Conservation (phyloP, 2,113 vertebrate species). For the Chiloscyllium plagiosum region DNA sequence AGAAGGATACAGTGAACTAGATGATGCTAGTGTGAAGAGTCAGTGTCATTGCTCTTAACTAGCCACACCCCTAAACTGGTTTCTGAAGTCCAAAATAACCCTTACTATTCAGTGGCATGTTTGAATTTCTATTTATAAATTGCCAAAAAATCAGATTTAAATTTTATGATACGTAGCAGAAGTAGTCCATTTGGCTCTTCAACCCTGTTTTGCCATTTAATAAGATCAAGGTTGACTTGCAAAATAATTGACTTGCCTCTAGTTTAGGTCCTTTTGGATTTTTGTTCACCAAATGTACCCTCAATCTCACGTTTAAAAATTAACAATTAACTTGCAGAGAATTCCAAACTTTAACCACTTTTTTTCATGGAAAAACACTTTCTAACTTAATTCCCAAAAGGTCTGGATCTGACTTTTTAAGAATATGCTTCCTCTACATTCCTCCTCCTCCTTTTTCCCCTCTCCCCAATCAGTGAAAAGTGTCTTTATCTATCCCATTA, state of each 20-base stretch:
- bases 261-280: neutral
- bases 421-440: neutral
- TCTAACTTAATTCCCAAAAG: neutral
- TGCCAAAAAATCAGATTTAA: neutral
- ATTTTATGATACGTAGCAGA: neutral
- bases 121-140: neutral
- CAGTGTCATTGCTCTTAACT: neutral
- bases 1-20: too few species aligned
- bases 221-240: neutral
- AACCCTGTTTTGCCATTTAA: neutral
- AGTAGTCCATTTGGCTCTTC: neutral
- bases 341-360: neutral
- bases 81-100: neutral
- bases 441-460: neutral
- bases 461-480: too few species aligned
- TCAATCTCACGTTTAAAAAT: neutral
- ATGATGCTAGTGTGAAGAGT: too few species aligned
- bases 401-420: neutral
- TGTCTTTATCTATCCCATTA: neutral
- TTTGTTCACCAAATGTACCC: neutral
- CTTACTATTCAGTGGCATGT: neutral
- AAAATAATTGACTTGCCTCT: neutral
- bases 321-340: neutral
- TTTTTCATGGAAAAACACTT: neutral
- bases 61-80: neutral